Percentiles rank a stretch among this genome's conserved stretches.
Evolutionary conservation across 2,113 vertebrate species (phyloP).

Genomic region (Chaetorhynchus papuensis): DNA sequence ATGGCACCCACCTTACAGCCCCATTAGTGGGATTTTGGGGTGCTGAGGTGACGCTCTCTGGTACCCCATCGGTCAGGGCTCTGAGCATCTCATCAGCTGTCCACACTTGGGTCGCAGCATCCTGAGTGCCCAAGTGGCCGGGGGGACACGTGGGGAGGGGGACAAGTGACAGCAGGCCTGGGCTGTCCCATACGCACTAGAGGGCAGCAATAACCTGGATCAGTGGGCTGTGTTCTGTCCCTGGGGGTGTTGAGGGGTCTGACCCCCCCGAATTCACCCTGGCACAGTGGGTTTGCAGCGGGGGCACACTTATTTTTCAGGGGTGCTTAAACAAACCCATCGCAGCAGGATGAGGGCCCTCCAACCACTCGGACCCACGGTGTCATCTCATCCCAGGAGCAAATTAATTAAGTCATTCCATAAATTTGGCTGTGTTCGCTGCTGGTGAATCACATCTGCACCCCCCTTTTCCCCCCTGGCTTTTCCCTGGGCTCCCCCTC

Average conservation of each 20-base stretch:
- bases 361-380: neutral
- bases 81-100: neutral
- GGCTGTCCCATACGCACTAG: conserved; percentile 1
- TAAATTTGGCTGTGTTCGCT: neutral
- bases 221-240: neutral
- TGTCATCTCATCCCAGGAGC: neutral
- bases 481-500: neutral
- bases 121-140: neutral
- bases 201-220: conserved; percentile 61
- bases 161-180: neutral
- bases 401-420: neutral
- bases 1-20: accelerated
- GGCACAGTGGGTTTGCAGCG: accelerated
- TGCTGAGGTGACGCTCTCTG: neutral
- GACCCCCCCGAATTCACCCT: neutral
- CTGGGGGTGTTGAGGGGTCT: accelerated
- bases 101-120: accelerated
- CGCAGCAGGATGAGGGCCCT: neutral
- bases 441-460: neutral
- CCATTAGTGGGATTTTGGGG: neutral
- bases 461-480: neutral
- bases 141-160: neutral
- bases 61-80: neutral
- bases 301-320: neutral
- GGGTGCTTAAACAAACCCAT: neutral